Percentiles rank a stretch among this genome's conserved stretches.
phyloP scores from a whole-genome alignment of 1,140 invertebrate genomes.

The Paralvinella palmiformis region DNA sequence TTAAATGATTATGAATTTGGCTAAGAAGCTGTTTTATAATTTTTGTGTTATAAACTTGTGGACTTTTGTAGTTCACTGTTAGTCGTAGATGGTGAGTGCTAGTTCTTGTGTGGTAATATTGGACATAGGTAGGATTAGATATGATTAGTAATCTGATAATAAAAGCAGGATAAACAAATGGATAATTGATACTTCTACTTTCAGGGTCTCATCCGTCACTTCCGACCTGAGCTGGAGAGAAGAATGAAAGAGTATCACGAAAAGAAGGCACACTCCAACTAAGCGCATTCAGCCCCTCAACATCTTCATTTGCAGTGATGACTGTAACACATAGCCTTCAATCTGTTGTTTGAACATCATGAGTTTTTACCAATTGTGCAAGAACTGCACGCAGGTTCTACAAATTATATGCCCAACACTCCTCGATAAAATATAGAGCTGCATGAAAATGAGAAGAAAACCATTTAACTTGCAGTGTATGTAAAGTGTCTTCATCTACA shows the following conservation, averaged over 20 bases:
- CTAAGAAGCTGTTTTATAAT: not conserved
- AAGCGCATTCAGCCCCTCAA: no score
- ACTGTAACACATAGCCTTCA: no score
- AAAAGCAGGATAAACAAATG: not conserved
- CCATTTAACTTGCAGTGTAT: no score
- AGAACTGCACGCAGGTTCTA: no score
- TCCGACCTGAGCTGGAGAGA: conserved; percentile 84
- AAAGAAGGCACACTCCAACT: conserved; percentile 3
- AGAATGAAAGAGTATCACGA: conserved; percentile 48
- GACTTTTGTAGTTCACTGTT: not conserved
- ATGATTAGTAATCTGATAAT: not conserved
- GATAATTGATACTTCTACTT: conserved; percentile 28
- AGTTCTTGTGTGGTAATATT: not conserved
- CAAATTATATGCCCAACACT: no score
- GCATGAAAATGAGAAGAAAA: no score
- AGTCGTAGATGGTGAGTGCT: not conserved
- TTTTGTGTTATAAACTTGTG: not conserved
- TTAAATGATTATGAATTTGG: not conserved
- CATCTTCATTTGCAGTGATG: no score
- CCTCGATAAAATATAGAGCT: no score
- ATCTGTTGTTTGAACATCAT: no score
- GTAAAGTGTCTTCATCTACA: no score
- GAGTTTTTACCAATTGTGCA: no score
- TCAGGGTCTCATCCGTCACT: conserved; percentile 89
- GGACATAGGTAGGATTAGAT: not conserved